Evolutionary conservation across 2,888 invertebrate species (phyloP).

Genomic region (Cheilosia pagana): DNA sequence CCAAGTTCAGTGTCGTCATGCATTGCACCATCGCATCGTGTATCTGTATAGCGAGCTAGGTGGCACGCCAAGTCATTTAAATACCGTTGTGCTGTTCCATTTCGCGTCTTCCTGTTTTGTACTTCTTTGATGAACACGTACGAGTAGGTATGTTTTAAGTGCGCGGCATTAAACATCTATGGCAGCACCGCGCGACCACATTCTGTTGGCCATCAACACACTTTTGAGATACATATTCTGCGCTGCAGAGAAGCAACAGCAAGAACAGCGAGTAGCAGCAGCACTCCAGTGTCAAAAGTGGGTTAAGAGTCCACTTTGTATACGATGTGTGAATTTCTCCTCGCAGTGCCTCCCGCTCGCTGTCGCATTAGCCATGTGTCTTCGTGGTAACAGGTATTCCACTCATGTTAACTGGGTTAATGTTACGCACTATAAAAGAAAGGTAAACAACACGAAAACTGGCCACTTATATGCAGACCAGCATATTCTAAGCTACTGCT

Average conservation of each 20-base stretch:
- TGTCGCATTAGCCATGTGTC: constrained; percentile 5
- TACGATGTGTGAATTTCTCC: constrained; percentile 41
- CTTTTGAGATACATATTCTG: constrained; percentile 53
- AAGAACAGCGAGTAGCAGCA: constrained; percentile 18
- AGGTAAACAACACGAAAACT: constrained; percentile 62
- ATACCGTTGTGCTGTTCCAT: constrained; percentile 31
- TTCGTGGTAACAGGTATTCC: constrained; percentile 66
- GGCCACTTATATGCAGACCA: constrained; percentile 53
- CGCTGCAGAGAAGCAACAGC: too few relatives aligned
- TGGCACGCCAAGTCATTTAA: constrained; percentile 18
- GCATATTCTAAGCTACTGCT: constrained; percentile 6
- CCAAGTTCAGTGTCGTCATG: constrained; percentile 56
- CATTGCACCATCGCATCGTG: constrained; percentile 7
- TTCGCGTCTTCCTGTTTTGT: constrained; percentile 44
- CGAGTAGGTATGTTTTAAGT: constrained; percentile 50
- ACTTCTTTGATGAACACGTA: constrained; percentile 1
- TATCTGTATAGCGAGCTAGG: background rate
- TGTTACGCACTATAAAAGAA: constrained; percentile 71
- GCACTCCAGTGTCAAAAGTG: constrained; percentile 44
- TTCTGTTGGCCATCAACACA: constrained; percentile 47
- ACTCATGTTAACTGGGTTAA: constrained; percentile 66
- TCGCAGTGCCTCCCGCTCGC: background rate
- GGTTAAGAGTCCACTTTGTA: constrained; percentile 71
- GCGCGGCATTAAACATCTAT: constrained; percentile 57
- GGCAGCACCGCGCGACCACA: constrained; percentile 40